Base-by-base conservation (phyloP, 35 echinoderm and acorn worm genomes). In the Eucidaris tribuloides region DNA sequence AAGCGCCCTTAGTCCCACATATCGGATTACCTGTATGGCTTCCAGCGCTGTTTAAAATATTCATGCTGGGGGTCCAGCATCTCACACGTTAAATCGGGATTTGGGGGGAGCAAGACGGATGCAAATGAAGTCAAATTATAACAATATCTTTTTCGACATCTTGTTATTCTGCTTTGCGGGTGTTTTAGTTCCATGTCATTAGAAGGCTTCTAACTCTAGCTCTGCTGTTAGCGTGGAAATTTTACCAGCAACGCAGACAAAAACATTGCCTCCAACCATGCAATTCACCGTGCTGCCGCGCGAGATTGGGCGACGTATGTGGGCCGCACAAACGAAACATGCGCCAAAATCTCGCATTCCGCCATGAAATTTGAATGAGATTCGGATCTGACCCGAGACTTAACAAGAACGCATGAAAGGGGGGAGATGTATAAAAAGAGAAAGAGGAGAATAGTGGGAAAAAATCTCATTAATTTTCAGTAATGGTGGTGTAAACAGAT, bases 381-480 rank as follows among this genome's bases (percentile, higher is more conserved):
- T 74, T 74, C 44, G 24, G 68, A 74, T 74, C 68, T 74, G 68
- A 74, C 68, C 37, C 28, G n/a, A n/a, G n/a, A n/a, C n/a, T n/a
- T n/a, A n/a, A n/a, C n/a, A n/a, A n/a, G n/a, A n/a, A n/a, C n/a
- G n/a, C n/a, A n/a, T n/a, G n/a, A n/a, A n/a, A n/a, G 68, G 68
- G 28, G 22, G 19, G 14, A 42, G 68, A 74, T 74, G 14, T 44
- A 74, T 42, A 33, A 44, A 74, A 40, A 68, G 19, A 48, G 59
- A 81, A 42, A 46, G 63, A 46, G 63, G 54, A 45, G 61, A 58
- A 46, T 9, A 79, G 76, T 19, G 37, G 80, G 32, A 68, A 77
- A 77, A 88, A 88, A 88, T 88, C 74, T 80, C 85, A 80, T 88
- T 80, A 80, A 88, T 88, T 88, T 88, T 63, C 76, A 68, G 50